Percentiles rank a stretch among this genome's conserved stretches.
These are phyloP conservation scores for Baccha elongata DNA, from an alignment of 2,888 invertebrate genomes.

Conservation along the genomic window DNA sequence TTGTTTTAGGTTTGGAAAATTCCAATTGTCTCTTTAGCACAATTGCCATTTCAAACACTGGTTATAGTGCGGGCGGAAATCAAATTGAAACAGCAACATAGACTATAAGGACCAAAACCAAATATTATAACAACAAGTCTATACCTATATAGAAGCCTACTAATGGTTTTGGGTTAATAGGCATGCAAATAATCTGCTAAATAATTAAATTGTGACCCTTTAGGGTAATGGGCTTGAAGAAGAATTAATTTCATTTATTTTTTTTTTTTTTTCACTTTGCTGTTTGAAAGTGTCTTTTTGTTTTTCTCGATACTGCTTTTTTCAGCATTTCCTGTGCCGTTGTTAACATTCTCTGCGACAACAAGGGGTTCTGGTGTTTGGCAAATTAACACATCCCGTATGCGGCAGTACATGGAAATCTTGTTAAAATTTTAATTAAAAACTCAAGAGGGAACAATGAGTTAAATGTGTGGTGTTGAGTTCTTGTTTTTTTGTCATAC, in stretches of 20 bases:
- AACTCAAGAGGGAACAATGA: slow-evolving; percentile 50
- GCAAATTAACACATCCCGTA: slow-evolving; percentile 59
- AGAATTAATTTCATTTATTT: slow-evolving; percentile 45
- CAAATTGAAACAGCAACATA: slow-evolving; percentile 50
- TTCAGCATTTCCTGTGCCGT: background rate
- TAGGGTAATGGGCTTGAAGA: slow-evolving; percentile 56
- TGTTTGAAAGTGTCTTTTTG: slow-evolving; percentile 4
- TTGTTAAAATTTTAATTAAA: slow-evolving; percentile 67
- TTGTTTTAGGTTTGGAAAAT: slow-evolving; percentile 45
- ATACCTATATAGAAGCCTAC: background rate
- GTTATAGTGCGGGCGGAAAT: slow-evolving; percentile 49
- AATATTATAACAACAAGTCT: slow-evolving; percentile 14
- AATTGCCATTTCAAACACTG: slow-evolving; percentile 52
- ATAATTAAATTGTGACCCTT: slow-evolving; percentile 73
- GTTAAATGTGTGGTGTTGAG: slow-evolving; percentile 40
- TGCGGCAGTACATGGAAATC: slow-evolving; percentile 50
- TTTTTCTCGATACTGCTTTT: background rate
- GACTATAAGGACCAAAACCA: background rate
- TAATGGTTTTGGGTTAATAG: slow-evolving; percentile 70
- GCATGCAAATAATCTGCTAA: slow-evolving; percentile 72
- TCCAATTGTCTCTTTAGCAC: slow-evolving; percentile 65
- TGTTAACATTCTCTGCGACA: background rate
- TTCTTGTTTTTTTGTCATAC: slow-evolving; percentile 42
- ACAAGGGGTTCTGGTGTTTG: slow-evolving; percentile 31
- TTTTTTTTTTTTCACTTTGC: slow-evolving; percentile 10